Evolutionary conservation across 2,113 vertebrate genomes (phyloP), one percentile per base, ranked within the genome.

Genomic region (Otocyon megalotis): DNA sequence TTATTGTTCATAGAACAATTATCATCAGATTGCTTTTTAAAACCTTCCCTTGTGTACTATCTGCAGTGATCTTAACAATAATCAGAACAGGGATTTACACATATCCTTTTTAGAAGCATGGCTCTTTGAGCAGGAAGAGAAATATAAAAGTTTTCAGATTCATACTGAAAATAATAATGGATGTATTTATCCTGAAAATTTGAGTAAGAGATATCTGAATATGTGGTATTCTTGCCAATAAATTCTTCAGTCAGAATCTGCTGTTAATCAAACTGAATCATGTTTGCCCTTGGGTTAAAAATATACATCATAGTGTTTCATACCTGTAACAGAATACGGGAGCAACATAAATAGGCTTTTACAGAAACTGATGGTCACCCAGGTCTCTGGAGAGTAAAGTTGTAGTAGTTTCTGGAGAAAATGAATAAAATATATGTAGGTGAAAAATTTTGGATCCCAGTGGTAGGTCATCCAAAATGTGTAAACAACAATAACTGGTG

Each of bases 201-300:
- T 96, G 24, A 84, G 10, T 9, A 50, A 92, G 43, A 77, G 24
- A 76, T 0, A 74, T 84, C 19, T 95, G n/a, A 96, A 69, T 88
- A 81, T 17, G 8, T 77, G 37, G 24, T 60, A 67, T 76, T 81
- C 65, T 62, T 67, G 43, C 30, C 62, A 62, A 82, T 48, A 81
- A 2, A 72, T 80, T 69, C 22, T 22, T 96, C n/a, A 24, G 62
- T 86, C 30, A 48, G 76, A 48, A 16, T 24, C 43, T 89, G 32
- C 24, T 65, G 74, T 86, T 92, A 93, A 87, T 96, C 72, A 88
- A 92, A 84, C n/a, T 15, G 1, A 16, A 88, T 43, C 26, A 37
- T 26, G 20, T 92, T 93, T 87, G 67, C 60, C 86, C 43, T 90
- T 92, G 54, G 89, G 84, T 95, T 92, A 90, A 97, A 72, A 94